Percentiles rank a stretch among this genome's conserved stretches.
phyloP scores from a whole-genome alignment of 2,888 invertebrate species.

The Lasioglossum morio region DNA sequence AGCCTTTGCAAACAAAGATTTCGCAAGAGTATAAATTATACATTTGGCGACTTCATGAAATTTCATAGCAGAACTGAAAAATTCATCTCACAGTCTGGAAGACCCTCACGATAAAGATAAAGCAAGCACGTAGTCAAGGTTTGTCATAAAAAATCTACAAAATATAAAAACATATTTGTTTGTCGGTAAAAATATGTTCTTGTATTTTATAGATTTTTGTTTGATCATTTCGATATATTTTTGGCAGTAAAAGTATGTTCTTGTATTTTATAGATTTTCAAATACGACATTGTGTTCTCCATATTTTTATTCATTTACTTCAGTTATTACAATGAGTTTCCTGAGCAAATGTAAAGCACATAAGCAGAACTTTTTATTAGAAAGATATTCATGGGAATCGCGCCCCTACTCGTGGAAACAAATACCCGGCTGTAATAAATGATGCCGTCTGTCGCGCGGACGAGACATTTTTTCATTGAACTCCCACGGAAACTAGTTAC shows the following conservation, averaged over 20 bases:
- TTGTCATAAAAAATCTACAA: too few relatives aligned
- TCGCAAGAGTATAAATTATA: neutral
- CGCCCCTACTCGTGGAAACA: conserved; percentile 43
- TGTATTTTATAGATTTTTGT: too few relatives aligned
- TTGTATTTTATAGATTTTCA: too few relatives aligned
- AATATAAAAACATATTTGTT: too few relatives aligned
- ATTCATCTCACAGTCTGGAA: neutral
- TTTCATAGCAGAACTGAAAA: neutral
- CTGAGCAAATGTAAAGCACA: neutral
- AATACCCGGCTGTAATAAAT: conserved; percentile 60
- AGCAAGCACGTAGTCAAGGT: neutral
- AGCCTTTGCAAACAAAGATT: neutral
- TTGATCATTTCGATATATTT: too few relatives aligned
- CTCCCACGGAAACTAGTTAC: conserved; percentile 72
- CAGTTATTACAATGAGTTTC: neutral
- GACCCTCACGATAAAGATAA: neutral
- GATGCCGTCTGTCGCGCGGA: conserved; percentile 50
- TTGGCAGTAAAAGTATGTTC: too few relatives aligned
- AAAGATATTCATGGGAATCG: conserved; percentile 44
- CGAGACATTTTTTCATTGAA: conserved; percentile 62
- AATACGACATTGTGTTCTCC: too few relatives aligned
- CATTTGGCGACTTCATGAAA: neutral
- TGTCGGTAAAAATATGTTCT: too few relatives aligned
- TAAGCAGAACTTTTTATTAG: conserved; percentile 18
- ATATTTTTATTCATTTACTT: neutral